Conservation (phyloP, 2,797 vertebrate genomes). For the Meriones psammophilus region DNA sequence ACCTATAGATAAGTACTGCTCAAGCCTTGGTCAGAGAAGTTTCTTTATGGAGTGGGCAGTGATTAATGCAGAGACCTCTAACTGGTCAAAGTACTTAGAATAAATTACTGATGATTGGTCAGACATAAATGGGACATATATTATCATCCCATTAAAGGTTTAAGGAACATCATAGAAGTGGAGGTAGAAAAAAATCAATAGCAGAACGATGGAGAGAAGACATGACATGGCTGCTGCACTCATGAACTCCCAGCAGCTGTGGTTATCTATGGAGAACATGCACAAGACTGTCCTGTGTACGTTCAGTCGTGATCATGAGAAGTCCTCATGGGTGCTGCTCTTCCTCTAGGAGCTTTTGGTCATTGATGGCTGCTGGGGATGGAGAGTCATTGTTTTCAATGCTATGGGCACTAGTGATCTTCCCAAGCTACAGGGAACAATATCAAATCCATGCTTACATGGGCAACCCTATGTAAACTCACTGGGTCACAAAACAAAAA, state of each 20-base stretch:
- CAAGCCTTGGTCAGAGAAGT: neutral
- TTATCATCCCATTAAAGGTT: neutral
- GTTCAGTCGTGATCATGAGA: neutral
- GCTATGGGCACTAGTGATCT: neutral
- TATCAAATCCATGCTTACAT: neutral
- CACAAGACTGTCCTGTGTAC: neutral
- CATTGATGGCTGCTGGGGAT: neutral
- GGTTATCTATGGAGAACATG: neutral
- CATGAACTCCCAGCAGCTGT: neutral
- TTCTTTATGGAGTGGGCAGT: too few species aligned
- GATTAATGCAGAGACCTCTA: neutral
- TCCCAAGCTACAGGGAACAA: neutral
- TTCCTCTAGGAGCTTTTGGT: neutral
- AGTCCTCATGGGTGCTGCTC: neutral
- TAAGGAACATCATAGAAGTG: neutral
- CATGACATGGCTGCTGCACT: neutral
- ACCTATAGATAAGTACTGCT: neutral
- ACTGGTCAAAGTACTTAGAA: neutral
- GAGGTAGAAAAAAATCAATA: too few species aligned
- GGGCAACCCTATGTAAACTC: neutral
- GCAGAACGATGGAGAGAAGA: neutral
- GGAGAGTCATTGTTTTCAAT: neutral
- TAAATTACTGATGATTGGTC: too few species aligned
- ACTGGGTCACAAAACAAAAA: neutral
- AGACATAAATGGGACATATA: neutral